Conservation (phyloP, 2,888 invertebrate species). For the Zygaena filipendulae region DNA sequence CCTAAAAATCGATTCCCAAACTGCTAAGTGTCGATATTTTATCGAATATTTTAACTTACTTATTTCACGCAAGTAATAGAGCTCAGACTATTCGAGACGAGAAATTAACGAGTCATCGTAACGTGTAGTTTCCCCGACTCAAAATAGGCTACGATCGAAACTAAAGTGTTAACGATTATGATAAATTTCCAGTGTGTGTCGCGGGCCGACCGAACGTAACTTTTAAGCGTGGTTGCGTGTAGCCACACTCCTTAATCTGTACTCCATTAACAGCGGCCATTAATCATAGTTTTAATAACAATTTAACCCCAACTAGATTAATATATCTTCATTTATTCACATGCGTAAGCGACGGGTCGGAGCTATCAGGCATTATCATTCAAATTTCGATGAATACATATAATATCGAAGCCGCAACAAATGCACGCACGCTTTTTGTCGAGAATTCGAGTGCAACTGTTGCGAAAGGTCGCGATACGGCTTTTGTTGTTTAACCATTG, state of each 20-base stretch:
- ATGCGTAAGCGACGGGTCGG: conserved; percentile 32
- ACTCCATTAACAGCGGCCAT: conserved; percentile 57
- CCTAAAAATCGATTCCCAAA: too few relatives aligned
- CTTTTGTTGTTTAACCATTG: conserved; percentile 62
- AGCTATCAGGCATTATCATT: conserved; percentile 55
- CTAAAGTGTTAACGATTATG: conserved; percentile 54
- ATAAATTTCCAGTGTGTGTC: conserved; percentile 54
- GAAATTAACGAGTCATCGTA: too few relatives aligned
- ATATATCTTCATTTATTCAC: conserved; percentile 65
- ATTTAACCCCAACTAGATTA: conserved; percentile 66
- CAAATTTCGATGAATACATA: conserved; percentile 43
- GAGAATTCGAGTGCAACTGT: conserved; percentile 54
- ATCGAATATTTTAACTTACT: too few relatives aligned
- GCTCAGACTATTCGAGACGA: too few relatives aligned
- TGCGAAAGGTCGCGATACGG: conserved; percentile 41
- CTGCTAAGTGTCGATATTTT: too few relatives aligned
- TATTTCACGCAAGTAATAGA: too few relatives aligned
- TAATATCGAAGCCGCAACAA: conserved; percentile 50
- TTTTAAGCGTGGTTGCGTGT: conserved; percentile 51
- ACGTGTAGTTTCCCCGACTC: too few relatives aligned
- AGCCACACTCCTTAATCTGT: conserved; percentile 59
- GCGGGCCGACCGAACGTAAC: conserved; percentile 43
- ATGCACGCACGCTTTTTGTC: conserved; percentile 33
- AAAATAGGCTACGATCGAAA: too few relatives aligned
- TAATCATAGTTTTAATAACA: conserved; percentile 69